Base-by-base conservation (phyloP, 2,797 vertebrate species). In the Phrynocephalus guinanensis region DNA sequence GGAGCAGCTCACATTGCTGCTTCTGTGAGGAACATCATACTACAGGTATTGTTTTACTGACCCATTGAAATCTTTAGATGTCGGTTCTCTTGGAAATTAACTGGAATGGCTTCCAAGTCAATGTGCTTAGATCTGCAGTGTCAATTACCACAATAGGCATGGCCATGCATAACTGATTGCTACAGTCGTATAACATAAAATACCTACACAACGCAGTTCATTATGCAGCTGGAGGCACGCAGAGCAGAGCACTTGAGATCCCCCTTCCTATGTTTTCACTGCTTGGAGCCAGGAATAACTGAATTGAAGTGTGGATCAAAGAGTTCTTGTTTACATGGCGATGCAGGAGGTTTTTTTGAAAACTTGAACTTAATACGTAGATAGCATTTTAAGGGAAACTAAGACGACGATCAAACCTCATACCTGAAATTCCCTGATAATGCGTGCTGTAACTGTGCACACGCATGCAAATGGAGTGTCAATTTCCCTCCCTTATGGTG, bases 371-470 rank as follows among this genome's bases (percentile, higher is more conserved):
- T 81, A 66, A 82, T 82, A 66, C 56, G 28, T 76, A 82, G 70
- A 56, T 76, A 22, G 68, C 3, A 20, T 80, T 24, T 8, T 82
- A 33, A 63, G 75, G 79, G 1, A 33, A 76, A 76, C 24, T 33
- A 33, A 38, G 67, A 89, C 11, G 30, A 89, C 16, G 30, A 9
- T 30, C 10, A 60, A 72, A 84, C 56, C 67, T 1, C 18, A 68
- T 52, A 48, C 88, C 93, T 93, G 85, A 60, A 91, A 86, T 86
- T 72, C 73, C 71, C 38, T 1, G 75, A 86, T 76, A 20, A 6
- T n/a, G 85, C 91, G 5, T 28, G 13, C 48, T 1, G 0, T 22
- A 83, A 8, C 26, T n/a, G 10, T 70, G 52, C 8, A 30, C 18
- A 52, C n/a, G 5, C 48, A 30, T 15, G 0, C 13, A 38, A 84